These are phyloP conservation scores for Muricea muricata DNA, from an alignment of 92 coral and sea anemone genomes.

Conservation along the genomic window DNA sequence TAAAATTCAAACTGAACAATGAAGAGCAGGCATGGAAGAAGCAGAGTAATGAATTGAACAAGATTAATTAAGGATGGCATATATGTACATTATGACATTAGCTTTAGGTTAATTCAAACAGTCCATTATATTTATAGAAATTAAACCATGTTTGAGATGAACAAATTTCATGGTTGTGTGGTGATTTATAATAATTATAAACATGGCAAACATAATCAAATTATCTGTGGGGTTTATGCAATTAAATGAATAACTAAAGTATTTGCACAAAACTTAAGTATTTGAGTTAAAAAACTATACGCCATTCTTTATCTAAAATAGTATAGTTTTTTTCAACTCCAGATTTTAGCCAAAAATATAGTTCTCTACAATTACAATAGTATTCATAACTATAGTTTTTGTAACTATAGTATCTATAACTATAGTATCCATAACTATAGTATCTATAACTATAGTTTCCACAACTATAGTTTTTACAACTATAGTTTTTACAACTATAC, in stretches of 20 bases:
- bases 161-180: too few relatives aligned
- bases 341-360: neutral
- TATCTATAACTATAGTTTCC: neutral
- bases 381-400: neutral
- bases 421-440: neutral
- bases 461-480: neutral
- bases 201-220: too few relatives aligned
- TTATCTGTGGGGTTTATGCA: too few relatives aligned
- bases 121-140: neutral
- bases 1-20: slow-evolving; percentile 11
- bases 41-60: neutral
- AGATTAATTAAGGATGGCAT: neutral
- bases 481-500: neutral
- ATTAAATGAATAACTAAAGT: too few relatives aligned
- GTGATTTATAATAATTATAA: too few relatives aligned
- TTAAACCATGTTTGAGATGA: too few relatives aligned
- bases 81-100: neutral
- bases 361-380: neutral
- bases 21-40: slow-evolving; percentile 28
- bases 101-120: neutral
- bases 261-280: too few relatives aligned
- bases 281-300: too few relatives aligned
- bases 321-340: neutral
- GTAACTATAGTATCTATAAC: neutral
- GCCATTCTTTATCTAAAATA: too few relatives aligned